Evolutionary conservation across 1,140 invertebrate genomes (phyloP).

Genomic region (Acromyrmex heyeri): DNA sequence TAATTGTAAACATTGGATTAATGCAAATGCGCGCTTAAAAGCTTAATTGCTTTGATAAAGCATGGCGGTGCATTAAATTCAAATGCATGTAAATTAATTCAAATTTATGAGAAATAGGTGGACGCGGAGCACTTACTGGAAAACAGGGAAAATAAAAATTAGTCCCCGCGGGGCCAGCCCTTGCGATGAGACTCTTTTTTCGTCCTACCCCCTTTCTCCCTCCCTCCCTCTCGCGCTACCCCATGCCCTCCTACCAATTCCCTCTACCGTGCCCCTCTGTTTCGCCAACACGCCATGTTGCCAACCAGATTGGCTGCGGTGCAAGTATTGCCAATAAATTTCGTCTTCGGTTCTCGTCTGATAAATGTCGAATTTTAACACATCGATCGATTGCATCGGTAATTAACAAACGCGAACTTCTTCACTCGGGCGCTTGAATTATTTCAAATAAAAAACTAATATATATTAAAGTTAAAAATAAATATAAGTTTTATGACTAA

Average conservation of each 20-base stretch:
- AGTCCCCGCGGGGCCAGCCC: slow-evolving; percentile 85
- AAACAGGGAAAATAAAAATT: slow-evolving; percentile 86
- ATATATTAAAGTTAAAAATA: background rate
- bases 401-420: slow-evolving; percentile 71
- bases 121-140: slow-evolving; percentile 86
- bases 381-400: slow-evolving; percentile 64
- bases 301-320: slow-evolving; percentile 79
- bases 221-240: slow-evolving; percentile 43
- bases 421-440: slow-evolving; percentile 35
- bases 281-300: slow-evolving; percentile 85
- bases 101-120: slow-evolving; percentile 87
- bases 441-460: slow-evolving; percentile 39
- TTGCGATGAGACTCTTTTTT: slow-evolving; percentile 82
- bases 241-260: slow-evolving; percentile 49
- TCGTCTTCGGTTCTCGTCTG: slow-evolving; percentile 69
- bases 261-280: slow-evolving; percentile 73
- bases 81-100: slow-evolving; percentile 88
- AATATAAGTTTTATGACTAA: background rate
- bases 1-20: slow-evolving; percentile 88
- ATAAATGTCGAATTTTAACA: slow-evolving; percentile 76
- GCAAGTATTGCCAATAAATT: slow-evolving; percentile 75
- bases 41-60: slow-evolving; percentile 88
- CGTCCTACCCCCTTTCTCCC: slow-evolving; percentile 62
- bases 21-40: slow-evolving; percentile 87
- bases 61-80: slow-evolving; percentile 86